These are phyloP conservation scores for Meteorus cinctellus DNA, from an alignment of 2,888 invertebrate species.

Conservation along the genomic window DNA sequence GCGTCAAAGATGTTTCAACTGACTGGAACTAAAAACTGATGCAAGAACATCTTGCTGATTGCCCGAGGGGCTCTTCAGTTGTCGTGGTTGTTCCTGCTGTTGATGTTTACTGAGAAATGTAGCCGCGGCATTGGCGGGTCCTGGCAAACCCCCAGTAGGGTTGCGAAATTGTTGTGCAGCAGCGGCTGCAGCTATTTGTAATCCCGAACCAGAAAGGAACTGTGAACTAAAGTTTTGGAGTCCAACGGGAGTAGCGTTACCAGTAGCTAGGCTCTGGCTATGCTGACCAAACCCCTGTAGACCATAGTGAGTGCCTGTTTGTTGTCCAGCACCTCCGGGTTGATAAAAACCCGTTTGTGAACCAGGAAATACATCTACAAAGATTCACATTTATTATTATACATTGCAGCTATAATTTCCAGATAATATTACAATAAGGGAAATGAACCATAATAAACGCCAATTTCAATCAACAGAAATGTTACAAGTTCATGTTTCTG, in stretches of 20 bases:
- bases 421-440: too few species aligned
- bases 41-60: constrained; percentile 75
- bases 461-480: too few species aligned
- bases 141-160: constrained; percentile 73
- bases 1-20: constrained; percentile 52
- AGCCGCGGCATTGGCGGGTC: constrained; percentile 68
- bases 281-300: constrained; percentile 74
- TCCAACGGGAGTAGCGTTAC: constrained; percentile 72
- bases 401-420: too few species aligned
- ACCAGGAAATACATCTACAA: constrained; percentile 70
- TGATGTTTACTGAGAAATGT: constrained; percentile 70
- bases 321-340: constrained; percentile 71
- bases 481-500: too few species aligned
- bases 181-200: constrained; percentile 79
- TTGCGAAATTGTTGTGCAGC: constrained; percentile 81
- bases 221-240: constrained; percentile 76
- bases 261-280: constrained; percentile 69
- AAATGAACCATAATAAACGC: too few species aligned
- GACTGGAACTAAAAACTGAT: constrained; percentile 77
- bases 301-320: constrained; percentile 71
- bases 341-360: constrained; percentile 72
- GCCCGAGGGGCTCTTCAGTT: constrained; percentile 71
- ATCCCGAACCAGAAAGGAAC: constrained; percentile 77
- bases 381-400: constrained; percentile 33
- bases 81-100: constrained; percentile 70